Percentiles rank a stretch among this genome's conserved stretches.
These are phyloP conservation scores for Oreochromis aureus DNA, from an alignment of 2,113 vertebrate genomes.

Conservation along the genomic window DNA sequence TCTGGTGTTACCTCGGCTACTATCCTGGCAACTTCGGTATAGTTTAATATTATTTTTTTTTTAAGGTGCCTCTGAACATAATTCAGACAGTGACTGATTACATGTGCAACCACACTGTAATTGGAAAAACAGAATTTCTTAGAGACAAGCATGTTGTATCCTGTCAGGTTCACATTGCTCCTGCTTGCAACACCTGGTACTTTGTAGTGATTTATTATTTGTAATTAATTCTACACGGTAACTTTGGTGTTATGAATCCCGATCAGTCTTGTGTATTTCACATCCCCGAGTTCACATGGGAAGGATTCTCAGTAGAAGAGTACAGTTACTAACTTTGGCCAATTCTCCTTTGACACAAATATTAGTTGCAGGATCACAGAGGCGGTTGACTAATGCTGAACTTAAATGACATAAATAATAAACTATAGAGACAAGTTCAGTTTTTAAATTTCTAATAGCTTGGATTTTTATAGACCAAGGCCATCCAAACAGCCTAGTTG, in stretches of 20 bases:
- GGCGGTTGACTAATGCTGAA: neutral
- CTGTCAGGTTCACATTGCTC: neutral
- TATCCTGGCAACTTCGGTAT: neutral
- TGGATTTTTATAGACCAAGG: neutral
- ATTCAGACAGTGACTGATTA: neutral
- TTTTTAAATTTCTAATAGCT: neutral
- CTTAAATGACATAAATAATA: neutral
- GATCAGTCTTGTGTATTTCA: neutral
- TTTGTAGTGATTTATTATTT: neutral
- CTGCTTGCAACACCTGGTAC: neutral
- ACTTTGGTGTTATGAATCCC: neutral
- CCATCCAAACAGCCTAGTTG: neutral
- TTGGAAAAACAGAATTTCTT: conserved; percentile 1
- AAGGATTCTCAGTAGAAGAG: neutral
- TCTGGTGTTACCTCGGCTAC: neutral
- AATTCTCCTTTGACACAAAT: neutral
- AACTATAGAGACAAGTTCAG: neutral
- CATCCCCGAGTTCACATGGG: neutral
- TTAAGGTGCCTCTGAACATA: neutral
- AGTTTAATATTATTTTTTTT: neutral
- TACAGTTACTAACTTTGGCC: neutral
- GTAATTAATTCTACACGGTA: neutral
- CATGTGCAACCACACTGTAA: neutral
- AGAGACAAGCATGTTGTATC: neutral
- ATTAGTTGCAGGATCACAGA: neutral